These are phyloP conservation scores for Phaenicophaeus curvirostris DNA, from an alignment of 2,797 vertebrate species.

Conservation along the genomic window DNA sequence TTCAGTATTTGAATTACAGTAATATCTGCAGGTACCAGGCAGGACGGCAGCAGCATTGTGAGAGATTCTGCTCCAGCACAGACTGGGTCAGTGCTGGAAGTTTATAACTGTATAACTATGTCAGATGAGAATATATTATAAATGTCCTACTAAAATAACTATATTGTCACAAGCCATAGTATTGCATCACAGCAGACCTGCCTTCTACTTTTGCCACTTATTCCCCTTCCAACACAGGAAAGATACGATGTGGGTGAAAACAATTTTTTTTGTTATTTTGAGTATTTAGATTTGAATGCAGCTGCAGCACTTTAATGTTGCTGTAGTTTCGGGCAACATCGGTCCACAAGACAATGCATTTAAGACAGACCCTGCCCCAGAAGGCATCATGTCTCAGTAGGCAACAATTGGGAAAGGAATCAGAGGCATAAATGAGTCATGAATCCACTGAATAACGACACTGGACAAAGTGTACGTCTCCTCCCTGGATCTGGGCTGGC, in stretches of 20 bases:
- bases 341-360: background rate
- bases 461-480: background rate
- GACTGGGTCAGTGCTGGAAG: background rate
- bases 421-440: background rate
- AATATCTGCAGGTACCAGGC: background rate
- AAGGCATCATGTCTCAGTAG: background rate
- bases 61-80: background rate
- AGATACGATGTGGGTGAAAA: background rate
- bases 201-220: background rate
- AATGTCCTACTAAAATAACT: background rate
- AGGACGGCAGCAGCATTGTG: background rate
- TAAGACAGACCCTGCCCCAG: background rate
- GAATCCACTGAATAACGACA: background rate
- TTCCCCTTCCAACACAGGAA: background rate
- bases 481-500: background rate
- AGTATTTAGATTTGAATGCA: background rate
- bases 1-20: conserved; percentile 2
- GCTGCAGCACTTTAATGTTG: background rate
- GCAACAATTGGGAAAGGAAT: background rate
- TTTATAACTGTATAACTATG: background rate
- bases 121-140: background rate
- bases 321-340: background rate
- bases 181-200: background rate
- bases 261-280: background rate
- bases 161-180: background rate